Percentiles rank a stretch among this genome's conserved stretches.
Evolutionary conservation across 2,888 invertebrate species (phyloP).

Genomic region (Meloe dianella): DNA sequence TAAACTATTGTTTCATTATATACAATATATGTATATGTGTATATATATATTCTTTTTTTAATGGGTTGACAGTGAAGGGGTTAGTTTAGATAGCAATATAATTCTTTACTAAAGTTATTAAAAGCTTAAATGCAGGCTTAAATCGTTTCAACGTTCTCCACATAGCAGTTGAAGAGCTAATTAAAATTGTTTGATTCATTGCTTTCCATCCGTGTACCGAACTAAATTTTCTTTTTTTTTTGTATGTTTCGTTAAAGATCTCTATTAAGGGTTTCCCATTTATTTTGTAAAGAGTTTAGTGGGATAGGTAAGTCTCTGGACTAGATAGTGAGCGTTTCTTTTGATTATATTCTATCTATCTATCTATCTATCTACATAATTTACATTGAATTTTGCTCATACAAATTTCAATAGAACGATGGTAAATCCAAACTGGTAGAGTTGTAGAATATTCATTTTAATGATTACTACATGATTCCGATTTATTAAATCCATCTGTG

Average conservation of each 20-base stretch:
- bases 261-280: neutral
- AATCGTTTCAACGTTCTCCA: neutral
- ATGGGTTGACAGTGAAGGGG: neutral
- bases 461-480: neutral
- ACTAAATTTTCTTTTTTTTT: neutral
- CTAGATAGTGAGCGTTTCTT: conserved; percentile 3
- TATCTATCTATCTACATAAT: neutral
- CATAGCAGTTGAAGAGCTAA: neutral
- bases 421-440: neutral
- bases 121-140: conserved; percentile 22
- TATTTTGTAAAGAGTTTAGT: neutral
- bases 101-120: conserved; percentile 24
- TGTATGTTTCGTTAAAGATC: neutral
- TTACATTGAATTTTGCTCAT: neutral
- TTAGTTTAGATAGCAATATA: conserved; percentile 12
- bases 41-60: no score
- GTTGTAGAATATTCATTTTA: neutral
- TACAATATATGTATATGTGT: no score
- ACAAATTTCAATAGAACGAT: neutral
- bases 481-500: neutral
- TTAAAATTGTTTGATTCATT: conserved; percentile 5
- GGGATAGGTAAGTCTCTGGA: neutral
- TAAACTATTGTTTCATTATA: neutral
- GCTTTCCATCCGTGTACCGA: neutral
- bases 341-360: conserved; percentile 5